Evolutionary conservation across 2,797 vertebrate genomes (phyloP).

Genomic region (Notolepis coatsorum): DNA sequence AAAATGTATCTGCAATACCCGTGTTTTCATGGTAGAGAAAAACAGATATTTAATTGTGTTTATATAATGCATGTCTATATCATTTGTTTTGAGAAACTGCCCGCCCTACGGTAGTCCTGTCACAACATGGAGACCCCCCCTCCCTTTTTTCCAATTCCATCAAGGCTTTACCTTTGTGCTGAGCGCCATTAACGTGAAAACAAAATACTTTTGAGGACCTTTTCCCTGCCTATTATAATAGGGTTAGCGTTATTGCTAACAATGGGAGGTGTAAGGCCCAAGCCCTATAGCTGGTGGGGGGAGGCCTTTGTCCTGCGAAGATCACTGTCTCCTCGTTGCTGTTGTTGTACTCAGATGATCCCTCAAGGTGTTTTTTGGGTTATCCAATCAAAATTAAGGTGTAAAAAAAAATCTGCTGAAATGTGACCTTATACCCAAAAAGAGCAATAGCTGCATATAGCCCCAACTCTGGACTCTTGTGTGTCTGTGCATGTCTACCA

Average conservation of each 20-base stretch:
- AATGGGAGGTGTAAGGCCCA: neutral
- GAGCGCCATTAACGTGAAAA: neutral
- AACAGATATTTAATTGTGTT: too few species aligned
- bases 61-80: too few species aligned
- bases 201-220: neutral
- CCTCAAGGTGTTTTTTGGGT: neutral
- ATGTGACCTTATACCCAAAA: too few species aligned
- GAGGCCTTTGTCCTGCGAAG: neutral
- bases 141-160: neutral
- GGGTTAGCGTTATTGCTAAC: neutral
- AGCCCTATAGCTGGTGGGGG: neutral
- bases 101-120: too few species aligned
- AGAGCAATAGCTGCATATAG: too few species aligned
- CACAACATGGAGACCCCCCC: neutral
- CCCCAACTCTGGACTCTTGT: too few species aligned
- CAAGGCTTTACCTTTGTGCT: neutral
- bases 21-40: too few species aligned
- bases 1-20: too few species aligned
- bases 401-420: too few species aligned
- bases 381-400: too few species aligned
- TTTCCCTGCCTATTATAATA: neutral
- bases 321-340: neutral
- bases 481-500: too few species aligned
- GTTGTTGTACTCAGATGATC: neutral
- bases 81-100: too few species aligned